phyloP scores from a whole-genome alignment of 1,140 invertebrate genomes.

The Trinorchestia longiramus region DNA sequence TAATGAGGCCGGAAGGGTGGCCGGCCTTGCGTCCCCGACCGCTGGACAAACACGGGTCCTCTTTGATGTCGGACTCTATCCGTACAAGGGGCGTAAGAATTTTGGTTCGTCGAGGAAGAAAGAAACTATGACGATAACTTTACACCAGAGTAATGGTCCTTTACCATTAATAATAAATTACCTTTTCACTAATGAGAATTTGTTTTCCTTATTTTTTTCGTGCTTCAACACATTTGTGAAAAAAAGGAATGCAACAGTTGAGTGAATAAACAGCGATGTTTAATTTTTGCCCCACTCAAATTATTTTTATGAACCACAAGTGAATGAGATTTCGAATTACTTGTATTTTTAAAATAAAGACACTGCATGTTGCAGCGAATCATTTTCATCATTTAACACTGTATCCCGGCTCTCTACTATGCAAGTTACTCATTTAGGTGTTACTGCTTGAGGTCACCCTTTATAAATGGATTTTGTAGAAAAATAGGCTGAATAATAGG shows the following conservation, averaged over 20 bases:
- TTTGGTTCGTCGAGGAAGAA: not conserved
- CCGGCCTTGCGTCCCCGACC: not conserved
- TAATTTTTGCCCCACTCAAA: not conserved
- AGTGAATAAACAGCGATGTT: not conserved
- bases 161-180: not conserved
- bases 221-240: not conserved
- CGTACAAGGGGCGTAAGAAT: not conserved
- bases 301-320: not conserved
- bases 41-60: not conserved
- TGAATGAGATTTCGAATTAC: too few relatives aligned
- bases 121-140: not conserved
- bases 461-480: too few relatives aligned
- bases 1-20: not conserved
- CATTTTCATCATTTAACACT: too few relatives aligned
- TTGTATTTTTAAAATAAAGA: too few relatives aligned
- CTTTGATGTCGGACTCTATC: not conserved
- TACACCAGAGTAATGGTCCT: not conserved
- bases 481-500: too few relatives aligned
- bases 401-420: too few relatives aligned
- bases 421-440: too few relatives aligned
- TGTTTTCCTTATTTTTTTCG: not conserved
- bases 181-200: not conserved
- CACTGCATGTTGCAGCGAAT: too few relatives aligned
- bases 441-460: too few relatives aligned
- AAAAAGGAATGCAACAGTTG: not conserved